These are phyloP conservation scores for Linyphia triangularis DNA, from an alignment of 2,888 invertebrate species.

Conservation along the genomic window DNA sequence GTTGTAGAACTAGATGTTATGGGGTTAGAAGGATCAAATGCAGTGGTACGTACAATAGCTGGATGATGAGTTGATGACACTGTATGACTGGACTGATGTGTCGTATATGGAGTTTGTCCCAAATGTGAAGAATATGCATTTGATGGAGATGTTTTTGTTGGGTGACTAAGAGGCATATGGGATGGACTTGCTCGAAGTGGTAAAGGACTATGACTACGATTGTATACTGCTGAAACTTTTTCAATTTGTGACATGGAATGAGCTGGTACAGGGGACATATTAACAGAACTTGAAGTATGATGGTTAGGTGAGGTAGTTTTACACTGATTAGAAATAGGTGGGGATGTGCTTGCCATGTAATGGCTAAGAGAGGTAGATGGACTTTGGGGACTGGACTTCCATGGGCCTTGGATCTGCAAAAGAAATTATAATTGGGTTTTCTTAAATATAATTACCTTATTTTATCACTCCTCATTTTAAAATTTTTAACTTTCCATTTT, in stretches of 20 bases:
- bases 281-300: slow-evolving; percentile 65
- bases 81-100: slow-evolving; percentile 73
- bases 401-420: slow-evolving; percentile 71
- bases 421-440: background rate
- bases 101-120: slow-evolving; percentile 59
- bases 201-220: slow-evolving; percentile 71
- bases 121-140: slow-evolving; percentile 62
- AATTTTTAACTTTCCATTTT: too few species aligned
- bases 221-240: slow-evolving; percentile 58
- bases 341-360: slow-evolving; percentile 66
- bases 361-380: slow-evolving; percentile 71
- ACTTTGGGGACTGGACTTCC: slow-evolving; percentile 60
- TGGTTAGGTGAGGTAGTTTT: slow-evolving; percentile 73
- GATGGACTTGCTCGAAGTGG: slow-evolving; percentile 67
- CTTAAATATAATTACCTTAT: too few species aligned
- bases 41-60: slow-evolving; percentile 57
- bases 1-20: slow-evolving; percentile 49
- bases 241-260: slow-evolving; percentile 70
- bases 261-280: slow-evolving; percentile 67
- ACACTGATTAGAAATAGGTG: slow-evolving; percentile 69
- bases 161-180: slow-evolving; percentile 50
- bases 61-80: slow-evolving; percentile 61
- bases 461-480: too few species aligned
- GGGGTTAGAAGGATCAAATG: slow-evolving; percentile 59
- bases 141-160: slow-evolving; percentile 66